A percentile compares a stretch with the other conserved stretches of the same genome.
Evolutionary conservation across 2,888 invertebrate species (phyloP).

Genomic region (Agrochola circellaris): DNA sequence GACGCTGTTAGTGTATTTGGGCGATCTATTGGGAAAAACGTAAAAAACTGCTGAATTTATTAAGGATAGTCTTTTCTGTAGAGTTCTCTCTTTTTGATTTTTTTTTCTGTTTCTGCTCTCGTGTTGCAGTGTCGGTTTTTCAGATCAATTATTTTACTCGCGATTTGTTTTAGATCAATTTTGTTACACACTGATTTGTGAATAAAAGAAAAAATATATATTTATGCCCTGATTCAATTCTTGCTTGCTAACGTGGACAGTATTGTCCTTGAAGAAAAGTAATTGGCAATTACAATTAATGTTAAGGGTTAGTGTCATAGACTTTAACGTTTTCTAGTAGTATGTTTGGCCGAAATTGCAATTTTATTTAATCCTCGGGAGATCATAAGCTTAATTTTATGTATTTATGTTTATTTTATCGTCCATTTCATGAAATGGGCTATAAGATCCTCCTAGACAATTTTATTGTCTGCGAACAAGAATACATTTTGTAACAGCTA

Average conservation of each 20-base stretch:
- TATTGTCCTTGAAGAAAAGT: conserved; percentile 4
- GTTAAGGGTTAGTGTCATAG: background rate
- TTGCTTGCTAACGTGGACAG: background rate
- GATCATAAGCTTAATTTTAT: conserved; percentile 10
- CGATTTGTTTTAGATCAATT: conserved; percentile 25
- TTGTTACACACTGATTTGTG: conserved; percentile 10
- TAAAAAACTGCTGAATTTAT: conserved; percentile 56
- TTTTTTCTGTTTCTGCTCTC: conserved; percentile 24
- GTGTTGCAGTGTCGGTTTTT: conserved; percentile 34
- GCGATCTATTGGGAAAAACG: conserved; percentile 55
- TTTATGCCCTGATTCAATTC: background rate
- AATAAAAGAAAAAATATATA: conserved; percentile 3
- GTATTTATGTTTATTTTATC: conserved; percentile 30
- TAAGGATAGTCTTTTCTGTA: conserved; percentile 58
- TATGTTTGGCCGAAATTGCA: background rate
- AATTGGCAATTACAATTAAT: background rate
- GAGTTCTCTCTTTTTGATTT: conserved; percentile 13
- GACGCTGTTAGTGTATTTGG: conserved; percentile 64
- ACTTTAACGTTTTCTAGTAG: background rate
- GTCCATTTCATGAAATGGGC: conserved; percentile 24
- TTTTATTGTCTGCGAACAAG: conserved; percentile 18
- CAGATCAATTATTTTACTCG: conserved; percentile 23
- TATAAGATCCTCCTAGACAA: conserved; percentile 21
- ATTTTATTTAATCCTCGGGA: conserved; percentile 16
- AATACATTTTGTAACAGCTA: background rate